phyloP scores from a whole-genome alignment of 2,113 vertebrate species.

The Calcarius ornatus region DNA sequence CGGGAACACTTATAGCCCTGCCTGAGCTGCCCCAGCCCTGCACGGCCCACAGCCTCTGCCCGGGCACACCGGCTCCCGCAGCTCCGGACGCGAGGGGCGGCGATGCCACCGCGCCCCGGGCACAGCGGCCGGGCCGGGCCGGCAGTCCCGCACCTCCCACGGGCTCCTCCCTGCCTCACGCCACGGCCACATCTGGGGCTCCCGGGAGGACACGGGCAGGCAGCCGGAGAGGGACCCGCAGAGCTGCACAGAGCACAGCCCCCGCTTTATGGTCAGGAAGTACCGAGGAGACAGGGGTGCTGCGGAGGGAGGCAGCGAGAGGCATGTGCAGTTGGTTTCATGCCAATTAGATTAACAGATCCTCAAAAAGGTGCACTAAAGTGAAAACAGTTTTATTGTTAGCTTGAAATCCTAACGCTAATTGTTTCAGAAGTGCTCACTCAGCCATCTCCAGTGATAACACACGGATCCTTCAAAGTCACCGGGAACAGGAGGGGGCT shows the following conservation, averaged over 20 bases:
- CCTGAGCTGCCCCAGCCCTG: background rate
- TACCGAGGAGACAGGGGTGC: background rate
- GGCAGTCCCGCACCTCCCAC: background rate
- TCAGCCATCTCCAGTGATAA: constrained; percentile 21
- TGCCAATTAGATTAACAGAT: background rate
- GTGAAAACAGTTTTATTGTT: constrained; percentile 7
- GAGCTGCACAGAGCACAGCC: background rate
- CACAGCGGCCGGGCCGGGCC: background rate
- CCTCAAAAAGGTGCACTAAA: constrained; percentile 10
- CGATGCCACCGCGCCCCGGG: background rate
- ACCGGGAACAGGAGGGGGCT: background rate
- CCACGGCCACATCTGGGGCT: constrained; percentile 53
- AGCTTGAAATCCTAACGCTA: background rate
- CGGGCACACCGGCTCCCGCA: background rate
- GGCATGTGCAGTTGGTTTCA: background rate
- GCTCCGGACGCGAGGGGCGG: background rate
- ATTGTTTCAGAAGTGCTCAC: constrained; percentile 35
- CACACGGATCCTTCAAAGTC: constrained; percentile 29
- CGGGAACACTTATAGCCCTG: background rate
- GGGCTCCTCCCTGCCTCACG: constrained; percentile 41
- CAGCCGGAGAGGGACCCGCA: background rate
- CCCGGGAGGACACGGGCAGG: background rate
- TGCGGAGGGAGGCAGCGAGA: background rate
- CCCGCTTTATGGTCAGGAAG: background rate
- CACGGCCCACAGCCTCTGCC: background rate